These are phyloP conservation scores for Hydrolagus affinis DNA, from an alignment of 2,113 vertebrate genomes.

Conservation along the genomic window DNA sequence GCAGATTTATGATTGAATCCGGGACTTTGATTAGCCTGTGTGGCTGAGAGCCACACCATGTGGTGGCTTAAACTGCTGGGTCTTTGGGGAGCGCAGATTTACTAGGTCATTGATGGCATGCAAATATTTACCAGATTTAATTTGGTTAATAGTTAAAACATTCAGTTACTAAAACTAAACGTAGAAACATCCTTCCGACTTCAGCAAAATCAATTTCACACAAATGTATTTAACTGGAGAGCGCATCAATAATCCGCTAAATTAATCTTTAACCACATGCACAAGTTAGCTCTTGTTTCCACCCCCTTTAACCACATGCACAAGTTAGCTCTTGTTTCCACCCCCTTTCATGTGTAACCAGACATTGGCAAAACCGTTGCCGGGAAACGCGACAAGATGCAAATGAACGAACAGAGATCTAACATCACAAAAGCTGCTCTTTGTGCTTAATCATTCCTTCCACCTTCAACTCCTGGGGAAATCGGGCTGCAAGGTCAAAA, in stretches of 20 bases:
- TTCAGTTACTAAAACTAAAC: neutral
- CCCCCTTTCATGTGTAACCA: neutral
- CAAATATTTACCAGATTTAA: neutral
- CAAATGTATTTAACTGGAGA: neutral
- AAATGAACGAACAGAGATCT: neutral
- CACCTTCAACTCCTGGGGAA: neutral
- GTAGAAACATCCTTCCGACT: neutral
- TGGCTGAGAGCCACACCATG: neutral
- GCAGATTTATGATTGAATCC: neutral
- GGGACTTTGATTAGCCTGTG: neutral
- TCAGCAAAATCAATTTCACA: neutral
- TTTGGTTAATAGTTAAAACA: neutral
- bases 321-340: slow-evolving; percentile 8
- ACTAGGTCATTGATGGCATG: neutral
- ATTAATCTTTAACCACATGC: slow-evolving; percentile 13
- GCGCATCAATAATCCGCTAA: neutral
- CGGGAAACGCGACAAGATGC: slow-evolving; percentile 7
- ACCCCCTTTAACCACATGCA: too few species aligned
- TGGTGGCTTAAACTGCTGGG: neutral
- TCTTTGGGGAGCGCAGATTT: neutral
- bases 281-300: slow-evolving; percentile 16
- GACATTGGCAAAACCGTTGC: neutral
- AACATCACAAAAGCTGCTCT: slow-evolving; percentile 15
- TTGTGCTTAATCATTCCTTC: neutral
- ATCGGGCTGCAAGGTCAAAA: neutral